Percentiles rank a stretch among this genome's conserved stretches.
Evolutionary conservation across 2,888 invertebrate genomes (phyloP).

Genomic region (Cantharis lateralis): DNA sequence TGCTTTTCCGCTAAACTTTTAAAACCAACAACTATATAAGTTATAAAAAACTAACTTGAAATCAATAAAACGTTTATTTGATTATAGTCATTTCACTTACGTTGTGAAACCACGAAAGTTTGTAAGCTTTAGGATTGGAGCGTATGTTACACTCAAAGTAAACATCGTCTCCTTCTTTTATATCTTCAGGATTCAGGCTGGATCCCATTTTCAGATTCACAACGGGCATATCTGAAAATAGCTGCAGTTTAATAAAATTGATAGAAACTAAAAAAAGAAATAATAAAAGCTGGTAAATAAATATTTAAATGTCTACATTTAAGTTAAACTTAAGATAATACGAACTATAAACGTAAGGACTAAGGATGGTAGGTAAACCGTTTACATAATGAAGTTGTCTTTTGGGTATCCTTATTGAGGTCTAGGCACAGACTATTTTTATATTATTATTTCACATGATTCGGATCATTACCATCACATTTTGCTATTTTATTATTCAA

Average conservation of each 20-base stretch:
- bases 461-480: background rate
- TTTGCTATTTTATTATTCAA: background rate
- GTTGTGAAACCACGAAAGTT: constrained; percentile 85
- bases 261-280: background rate
- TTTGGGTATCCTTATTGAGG: background rate
- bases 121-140: constrained; percentile 83
- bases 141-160: constrained; percentile 86
- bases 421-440: background rate
- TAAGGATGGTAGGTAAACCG: background rate
- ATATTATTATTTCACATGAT: background rate
- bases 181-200: constrained; percentile 81
- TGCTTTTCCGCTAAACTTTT: background rate
- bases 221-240: constrained; percentile 74
- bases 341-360: background rate
- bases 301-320: background rate
- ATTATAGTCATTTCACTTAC: constrained; percentile 63
- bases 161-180: constrained; percentile 88
- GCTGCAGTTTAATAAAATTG: background rate
- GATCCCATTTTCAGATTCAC: constrained; percentile 83
- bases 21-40: background rate
- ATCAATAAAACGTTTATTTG: constrained; percentile 11
- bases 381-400: background rate
- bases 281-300: background rate
- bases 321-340: background rate
- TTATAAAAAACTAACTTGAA: constrained; percentile 1